Evolutionary conservation across 2,888 invertebrate species (phyloP).

Genomic region (Parnassius mnemosyne): DNA sequence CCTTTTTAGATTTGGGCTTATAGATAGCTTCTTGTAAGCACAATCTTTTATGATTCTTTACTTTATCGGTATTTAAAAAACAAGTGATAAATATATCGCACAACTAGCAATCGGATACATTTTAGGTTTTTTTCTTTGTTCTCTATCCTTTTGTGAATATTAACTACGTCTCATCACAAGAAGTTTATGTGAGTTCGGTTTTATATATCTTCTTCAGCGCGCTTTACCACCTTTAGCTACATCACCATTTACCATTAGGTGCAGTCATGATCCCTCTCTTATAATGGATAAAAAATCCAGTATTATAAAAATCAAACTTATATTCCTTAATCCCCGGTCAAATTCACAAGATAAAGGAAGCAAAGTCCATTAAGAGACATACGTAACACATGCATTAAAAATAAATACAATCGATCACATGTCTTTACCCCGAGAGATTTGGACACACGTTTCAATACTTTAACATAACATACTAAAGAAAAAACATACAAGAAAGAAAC

Average conservation of each 20-base stretch:
- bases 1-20: too few species aligned
- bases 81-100: background rate
- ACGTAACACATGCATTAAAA: background rate
- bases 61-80: background rate
- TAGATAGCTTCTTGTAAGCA: too few species aligned
- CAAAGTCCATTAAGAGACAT: too few species aligned
- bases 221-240: too few species aligned
- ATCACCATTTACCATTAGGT: too few species aligned
- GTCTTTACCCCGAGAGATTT: slow-evolving; percentile 5
- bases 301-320: too few species aligned
- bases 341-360: too few species aligned
- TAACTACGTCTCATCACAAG: background rate
- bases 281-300: too few species aligned
- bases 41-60: too few species aligned
- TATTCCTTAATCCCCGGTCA: too few species aligned
- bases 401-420: slow-evolving; percentile 18
- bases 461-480: slow-evolving; percentile 9
- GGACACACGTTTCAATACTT: slow-evolving; percentile 15
- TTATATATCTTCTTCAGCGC: too few species aligned
- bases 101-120: slow-evolving; percentile 5
- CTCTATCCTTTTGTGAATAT: slow-evolving; percentile 11
- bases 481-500: slow-evolving; percentile 8
- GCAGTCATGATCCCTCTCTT: too few species aligned
- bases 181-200: background rate
- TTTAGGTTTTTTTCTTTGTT: slow-evolving; percentile 16